phyloP scores from a whole-genome alignment of 1,140 invertebrate genomes.

The Phenacoccus solenopsis region DNA sequence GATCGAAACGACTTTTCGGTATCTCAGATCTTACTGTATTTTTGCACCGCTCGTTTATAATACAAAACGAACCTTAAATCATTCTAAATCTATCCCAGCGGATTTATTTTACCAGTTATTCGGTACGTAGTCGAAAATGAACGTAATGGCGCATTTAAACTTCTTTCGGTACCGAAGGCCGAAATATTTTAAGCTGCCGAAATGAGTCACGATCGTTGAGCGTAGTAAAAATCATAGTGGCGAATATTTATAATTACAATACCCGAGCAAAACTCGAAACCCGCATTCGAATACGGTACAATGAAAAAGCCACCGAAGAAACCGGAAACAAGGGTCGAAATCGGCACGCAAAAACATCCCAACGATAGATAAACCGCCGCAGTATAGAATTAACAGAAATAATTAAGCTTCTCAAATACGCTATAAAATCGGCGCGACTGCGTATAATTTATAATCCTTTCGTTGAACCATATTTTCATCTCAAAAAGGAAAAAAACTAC shows the following conservation, averaged over 20 bases:
- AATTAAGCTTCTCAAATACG: not conserved
- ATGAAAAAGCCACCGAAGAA: not conserved
- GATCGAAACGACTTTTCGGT: too few species aligned
- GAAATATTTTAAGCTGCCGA: not conserved
- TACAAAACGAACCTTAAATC: not conserved
- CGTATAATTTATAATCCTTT: not conserved
- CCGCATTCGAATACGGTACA: too few species aligned
- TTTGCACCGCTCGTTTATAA: not conserved
- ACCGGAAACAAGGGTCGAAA: not conserved
- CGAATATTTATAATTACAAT: not conserved
- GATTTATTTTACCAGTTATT: slow-evolving; percentile 3
- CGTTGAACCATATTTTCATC: not conserved
- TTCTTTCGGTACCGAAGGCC: not conserved
- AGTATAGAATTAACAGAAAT: not conserved
- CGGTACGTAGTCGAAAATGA: not conserved
- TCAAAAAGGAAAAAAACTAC: not conserved
- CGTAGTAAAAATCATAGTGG: not conserved
- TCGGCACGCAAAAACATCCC: not conserved
- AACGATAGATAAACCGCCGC: not conserved
- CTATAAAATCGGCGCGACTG: not conserved
- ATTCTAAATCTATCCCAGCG: not conserved
- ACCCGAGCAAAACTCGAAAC: too few species aligned
- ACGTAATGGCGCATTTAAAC: not conserved
- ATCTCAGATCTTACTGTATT: too few species aligned
- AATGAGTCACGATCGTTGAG: not conserved